Percentiles rank a stretch among this genome's conserved stretches.
phyloP scores from a whole-genome alignment of 2,113 vertebrate genomes.

The Asarcornis scutulata region DNA sequence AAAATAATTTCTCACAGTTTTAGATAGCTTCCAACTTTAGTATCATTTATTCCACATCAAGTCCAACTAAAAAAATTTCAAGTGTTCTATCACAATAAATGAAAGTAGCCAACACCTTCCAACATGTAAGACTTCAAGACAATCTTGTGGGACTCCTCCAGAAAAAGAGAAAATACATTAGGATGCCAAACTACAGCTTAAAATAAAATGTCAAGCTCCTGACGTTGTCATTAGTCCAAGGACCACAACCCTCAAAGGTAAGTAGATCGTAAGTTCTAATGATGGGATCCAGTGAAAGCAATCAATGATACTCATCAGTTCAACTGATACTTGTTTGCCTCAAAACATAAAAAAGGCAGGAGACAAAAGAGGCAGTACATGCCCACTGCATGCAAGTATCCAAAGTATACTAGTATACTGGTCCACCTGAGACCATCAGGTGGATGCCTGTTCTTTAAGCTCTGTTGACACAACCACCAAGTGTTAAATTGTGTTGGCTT shows the following conservation, averaged over 20 bases:
- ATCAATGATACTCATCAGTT: constrained; percentile 26
- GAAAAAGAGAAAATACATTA: background rate
- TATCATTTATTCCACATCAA: background rate
- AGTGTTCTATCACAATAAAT: background rate
- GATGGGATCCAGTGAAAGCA: background rate
- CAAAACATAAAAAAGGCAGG: constrained; percentile 16
- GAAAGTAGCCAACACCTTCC: background rate
- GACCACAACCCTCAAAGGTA: constrained; percentile 46
- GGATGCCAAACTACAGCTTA: constrained; percentile 7
- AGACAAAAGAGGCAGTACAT: background rate
- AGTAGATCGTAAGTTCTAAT: constrained; percentile 43
- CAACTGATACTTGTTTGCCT: background rate
- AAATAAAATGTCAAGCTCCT: constrained; percentile 34
- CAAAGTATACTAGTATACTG: background rate
- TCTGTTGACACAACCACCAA: background rate
- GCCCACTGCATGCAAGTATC: background rate
- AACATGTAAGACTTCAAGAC: background rate
- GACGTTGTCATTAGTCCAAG: constrained; percentile 13
- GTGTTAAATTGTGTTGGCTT: background rate
- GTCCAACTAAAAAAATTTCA: background rate
- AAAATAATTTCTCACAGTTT: constrained; percentile 1
- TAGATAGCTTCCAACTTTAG: background rate
- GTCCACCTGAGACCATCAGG: background rate
- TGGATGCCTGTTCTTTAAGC: background rate
- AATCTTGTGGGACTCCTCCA: background rate